Conservation (phyloP, 2,888 invertebrate species). For the Tetranychus truncatus region DNA sequence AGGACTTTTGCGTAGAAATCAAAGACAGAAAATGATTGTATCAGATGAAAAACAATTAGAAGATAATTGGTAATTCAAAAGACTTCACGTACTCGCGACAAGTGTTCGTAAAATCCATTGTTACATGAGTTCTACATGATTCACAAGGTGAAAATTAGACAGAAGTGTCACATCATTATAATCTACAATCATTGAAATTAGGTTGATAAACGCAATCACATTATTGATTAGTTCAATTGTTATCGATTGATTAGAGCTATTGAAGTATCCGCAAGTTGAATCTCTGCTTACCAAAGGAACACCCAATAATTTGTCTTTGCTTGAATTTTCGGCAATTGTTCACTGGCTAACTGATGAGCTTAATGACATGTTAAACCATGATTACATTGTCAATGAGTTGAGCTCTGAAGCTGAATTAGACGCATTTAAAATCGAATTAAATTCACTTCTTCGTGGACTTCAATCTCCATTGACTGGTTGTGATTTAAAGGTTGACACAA, state of each 20-base stretch:
- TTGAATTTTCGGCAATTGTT: not conserved
- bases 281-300: not conserved
- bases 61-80: no score
- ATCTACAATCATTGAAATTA: no score
- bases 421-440: conserved; percentile 63
- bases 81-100: no score
- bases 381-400: conserved; percentile 59
- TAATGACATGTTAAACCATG: not conserved
- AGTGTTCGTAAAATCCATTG: no score
- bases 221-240: no score
- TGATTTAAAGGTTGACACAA: not conserved
- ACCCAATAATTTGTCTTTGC: not conserved
- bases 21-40: no score
- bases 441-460: conserved; percentile 48
- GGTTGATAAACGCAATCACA: no score
- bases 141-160: no score
- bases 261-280: not conserved
- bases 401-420: conserved; percentile 50
- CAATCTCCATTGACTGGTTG: conserved; percentile 23
- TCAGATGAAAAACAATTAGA: no score
- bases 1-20: no score
- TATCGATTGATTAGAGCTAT: not conserved
- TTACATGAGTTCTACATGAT: no score
- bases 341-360: not conserved
- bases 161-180: no score